phyloP scores from a whole-genome alignment of 2,113 vertebrate species.

The Argyrosomus japonicus region DNA sequence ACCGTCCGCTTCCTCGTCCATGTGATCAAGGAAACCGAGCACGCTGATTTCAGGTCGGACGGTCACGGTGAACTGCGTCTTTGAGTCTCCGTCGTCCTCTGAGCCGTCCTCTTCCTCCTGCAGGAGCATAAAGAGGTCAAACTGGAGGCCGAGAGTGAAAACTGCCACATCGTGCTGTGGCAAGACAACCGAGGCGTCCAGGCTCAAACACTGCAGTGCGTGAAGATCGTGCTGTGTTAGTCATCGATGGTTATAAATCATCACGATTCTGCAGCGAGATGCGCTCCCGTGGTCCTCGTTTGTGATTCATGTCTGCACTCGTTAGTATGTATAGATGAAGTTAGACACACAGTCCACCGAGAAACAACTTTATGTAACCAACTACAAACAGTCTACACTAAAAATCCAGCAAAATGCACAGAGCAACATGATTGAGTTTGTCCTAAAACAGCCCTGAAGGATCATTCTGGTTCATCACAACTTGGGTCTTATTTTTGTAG shows the following conservation, averaged over 20 bases:
- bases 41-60: slow-evolving; percentile 86
- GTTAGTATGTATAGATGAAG: slow-evolving; percentile 30
- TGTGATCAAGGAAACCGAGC: slow-evolving; percentile 90
- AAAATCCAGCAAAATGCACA: not conserved
- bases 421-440: not conserved
- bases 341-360: slow-evolving; percentile 19
- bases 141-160: not conserved
- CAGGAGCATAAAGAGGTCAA: slow-evolving; percentile 31
- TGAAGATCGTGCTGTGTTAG: slow-evolving; percentile 62
- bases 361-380: not conserved
- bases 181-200: not conserved
- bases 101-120: slow-evolving; percentile 96
- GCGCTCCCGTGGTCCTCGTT: not conserved
- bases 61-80: slow-evolving; percentile 84
- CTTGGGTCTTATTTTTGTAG: slow-evolving; percentile 3
- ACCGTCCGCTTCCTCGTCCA: slow-evolving; percentile 92
- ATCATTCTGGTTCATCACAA: slow-evolving; percentile 15
- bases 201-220: slow-evolving; percentile 23
- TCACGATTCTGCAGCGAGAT: slow-evolving; percentile 7
- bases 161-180: not conserved
- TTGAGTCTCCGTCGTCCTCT: slow-evolving; percentile 88
- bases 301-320: slow-evolving; percentile 4
- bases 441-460: not conserved
- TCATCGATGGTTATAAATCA: slow-evolving; percentile 50
- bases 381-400: not conserved